phyloP scores from a whole-genome alignment of 2,797 vertebrate species.

The Okamejei kenojei region DNA sequence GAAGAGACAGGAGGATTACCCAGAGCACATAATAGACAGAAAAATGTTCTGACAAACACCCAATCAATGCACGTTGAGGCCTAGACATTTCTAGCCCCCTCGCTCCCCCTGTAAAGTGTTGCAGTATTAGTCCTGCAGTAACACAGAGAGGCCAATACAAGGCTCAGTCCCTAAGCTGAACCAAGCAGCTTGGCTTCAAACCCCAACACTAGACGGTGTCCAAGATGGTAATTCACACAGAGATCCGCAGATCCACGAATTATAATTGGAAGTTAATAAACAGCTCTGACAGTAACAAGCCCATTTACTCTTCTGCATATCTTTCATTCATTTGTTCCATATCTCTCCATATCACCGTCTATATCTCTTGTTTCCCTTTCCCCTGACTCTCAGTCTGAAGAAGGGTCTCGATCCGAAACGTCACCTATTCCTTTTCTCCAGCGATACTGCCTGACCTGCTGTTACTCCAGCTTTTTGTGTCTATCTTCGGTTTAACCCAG shows the following conservation, averaged over 20 bases:
- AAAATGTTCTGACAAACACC: not conserved
- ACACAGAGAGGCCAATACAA: no score
- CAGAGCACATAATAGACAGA: not conserved
- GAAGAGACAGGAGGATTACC: not conserved
- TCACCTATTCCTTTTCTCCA: no score
- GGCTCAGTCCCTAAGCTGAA: not conserved
- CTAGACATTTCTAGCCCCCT: not conserved
- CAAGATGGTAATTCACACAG: not conserved
- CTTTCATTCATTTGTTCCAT: no score
- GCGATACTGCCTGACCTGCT: no score
- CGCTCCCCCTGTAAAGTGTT: not conserved
- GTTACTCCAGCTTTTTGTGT: no score
- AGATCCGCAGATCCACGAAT: not conserved
- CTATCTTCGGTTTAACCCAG: no score
- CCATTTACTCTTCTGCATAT: no score
- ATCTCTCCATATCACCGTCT: no score
- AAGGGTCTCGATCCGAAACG: no score
- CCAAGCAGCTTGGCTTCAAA: not conserved
- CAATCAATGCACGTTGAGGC: not conserved
- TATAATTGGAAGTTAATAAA: not conserved
- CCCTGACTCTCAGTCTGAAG: no score
- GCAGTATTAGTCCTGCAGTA: not conserved
- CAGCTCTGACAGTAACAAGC: not conserved
- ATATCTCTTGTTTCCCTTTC: no score
- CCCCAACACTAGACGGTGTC: no score